Evolutionary conservation across 2,797 vertebrate genomes (phyloP), one percentile per base, ranked within the genome.

Genomic region (Sylvia borin): DNA sequence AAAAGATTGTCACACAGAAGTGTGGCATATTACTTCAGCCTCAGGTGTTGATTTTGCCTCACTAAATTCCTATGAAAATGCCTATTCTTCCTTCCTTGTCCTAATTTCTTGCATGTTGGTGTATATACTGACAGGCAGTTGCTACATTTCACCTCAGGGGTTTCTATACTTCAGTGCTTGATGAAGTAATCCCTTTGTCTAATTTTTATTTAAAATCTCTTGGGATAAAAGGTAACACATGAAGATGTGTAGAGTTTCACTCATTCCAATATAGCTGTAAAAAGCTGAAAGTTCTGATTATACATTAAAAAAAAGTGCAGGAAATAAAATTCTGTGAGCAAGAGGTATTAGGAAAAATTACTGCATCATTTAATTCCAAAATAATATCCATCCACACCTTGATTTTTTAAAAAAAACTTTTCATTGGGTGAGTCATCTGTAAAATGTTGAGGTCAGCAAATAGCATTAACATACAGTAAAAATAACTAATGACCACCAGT

Each of bases 391-490:
- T 24, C 26, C 13, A 74, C 5, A 11, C 12, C 27, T 78, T 60
- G 20, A 48, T n/a, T 92, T 94, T 92, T 92, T n/a, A n/a, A 47
- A 73, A 38, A 5, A 36, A 50, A 72, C 3, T 27, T 92, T 93
- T 81, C 51, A 50, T 48, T 77, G 17, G 11, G 65, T 85, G 82
- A 45, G 20, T 90, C 58, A 75, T 92, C 87, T 91, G 71, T 85
- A 78, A 94, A 80, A 93, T 91, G 13, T 61, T 66, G 86, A 85
- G 66, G 75, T 78, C 85, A 90, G 57, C 87, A 95, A 96, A 96
- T 95, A 93, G 96, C 29, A n/a, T 92, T 93, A 96, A 91, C 57
- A 80, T 92, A 54, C 43, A 96, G 57, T 85, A 96, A 94, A 89
- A 92, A 53, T 79, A 82, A 71, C 62, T 95, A 95, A 94, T 96